A percentile compares a stretch with the other conserved stretches of the same genome.
These are phyloP conservation scores for Bombus pyrosoma DNA, from an alignment of 1,140 invertebrate species.

Conservation along the genomic window DNA sequence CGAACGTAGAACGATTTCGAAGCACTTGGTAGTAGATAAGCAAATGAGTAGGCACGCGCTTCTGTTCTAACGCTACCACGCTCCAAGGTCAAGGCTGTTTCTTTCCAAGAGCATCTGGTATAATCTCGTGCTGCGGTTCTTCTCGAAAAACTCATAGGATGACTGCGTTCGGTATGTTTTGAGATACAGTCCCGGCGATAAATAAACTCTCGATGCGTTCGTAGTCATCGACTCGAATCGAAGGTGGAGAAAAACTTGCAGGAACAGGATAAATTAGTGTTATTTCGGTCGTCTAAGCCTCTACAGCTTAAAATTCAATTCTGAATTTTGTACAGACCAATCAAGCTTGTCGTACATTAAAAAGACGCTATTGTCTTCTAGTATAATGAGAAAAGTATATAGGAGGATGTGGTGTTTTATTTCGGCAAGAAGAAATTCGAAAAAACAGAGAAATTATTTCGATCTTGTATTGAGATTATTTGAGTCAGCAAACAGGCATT, in stretches of 20 bases:
- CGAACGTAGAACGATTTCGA: neutral
- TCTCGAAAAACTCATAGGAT: neutral
- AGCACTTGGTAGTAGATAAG: neutral
- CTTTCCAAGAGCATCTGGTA: slow-evolving; percentile 32
- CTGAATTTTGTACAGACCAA: too few relatives aligned
- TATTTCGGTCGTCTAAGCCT: too few relatives aligned
- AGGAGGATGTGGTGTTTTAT: too few relatives aligned
- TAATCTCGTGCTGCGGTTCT: neutral
- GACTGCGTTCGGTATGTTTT: neutral
- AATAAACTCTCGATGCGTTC: neutral
- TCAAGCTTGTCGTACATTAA: too few relatives aligned
- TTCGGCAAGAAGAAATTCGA: neutral
- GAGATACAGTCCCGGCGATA: neutral
- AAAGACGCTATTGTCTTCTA: too few relatives aligned
- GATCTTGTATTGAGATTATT: neutral
- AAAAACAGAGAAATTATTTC: neutral
- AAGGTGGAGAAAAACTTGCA: too few relatives aligned
- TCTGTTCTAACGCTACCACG: neutral
- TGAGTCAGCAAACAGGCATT: neutral
- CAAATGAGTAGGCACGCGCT: slow-evolving; percentile 1
- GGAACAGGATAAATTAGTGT: too few relatives aligned
- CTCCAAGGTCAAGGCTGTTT: slow-evolving; percentile 55
- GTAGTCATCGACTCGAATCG: neutral
- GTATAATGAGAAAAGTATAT: too few relatives aligned
- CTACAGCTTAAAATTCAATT: too few relatives aligned